These are phyloP conservation scores for Porites australiensis DNA, from an alignment of 64 coral and sea anemone genomes.

Conservation along the genomic window DNA sequence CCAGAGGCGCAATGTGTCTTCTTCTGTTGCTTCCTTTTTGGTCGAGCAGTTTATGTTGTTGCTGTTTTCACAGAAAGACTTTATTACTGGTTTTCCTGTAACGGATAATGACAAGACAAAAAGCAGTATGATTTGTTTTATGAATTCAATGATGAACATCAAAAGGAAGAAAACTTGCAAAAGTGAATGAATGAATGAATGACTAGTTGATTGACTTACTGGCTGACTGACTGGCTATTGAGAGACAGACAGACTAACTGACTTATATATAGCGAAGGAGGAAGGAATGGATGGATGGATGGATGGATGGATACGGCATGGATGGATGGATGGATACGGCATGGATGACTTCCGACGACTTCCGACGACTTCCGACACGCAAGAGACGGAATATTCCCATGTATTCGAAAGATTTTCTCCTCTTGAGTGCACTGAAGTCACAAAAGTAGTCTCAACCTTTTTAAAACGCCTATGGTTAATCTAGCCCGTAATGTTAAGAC, in stretches of 20 bases:
- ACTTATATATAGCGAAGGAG: no score
- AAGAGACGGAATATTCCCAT: no score
- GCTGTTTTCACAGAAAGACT: slow-evolving; percentile 57
- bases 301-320: neutral
- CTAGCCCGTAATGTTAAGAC: no score
- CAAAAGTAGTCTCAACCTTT: no score
- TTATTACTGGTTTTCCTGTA: slow-evolving; percentile 70
- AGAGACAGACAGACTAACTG: no score
- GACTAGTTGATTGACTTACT: neutral
- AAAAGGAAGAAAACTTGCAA: neutral
- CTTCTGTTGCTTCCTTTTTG: slow-evolving; percentile 44
- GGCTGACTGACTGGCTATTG: no score
- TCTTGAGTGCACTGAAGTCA: no score
- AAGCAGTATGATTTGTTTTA: neutral
- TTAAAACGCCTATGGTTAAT: no score
- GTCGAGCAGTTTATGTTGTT: slow-evolving; percentile 18
- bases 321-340: neutral
- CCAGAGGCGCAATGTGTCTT: neutral
- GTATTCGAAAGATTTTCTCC: no score
- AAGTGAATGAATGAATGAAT: neutral
- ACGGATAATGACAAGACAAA: neutral
- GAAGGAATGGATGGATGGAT: neutral
- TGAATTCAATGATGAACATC: neutral
- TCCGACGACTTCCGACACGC: no score
- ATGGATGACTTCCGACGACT: no score